A percentile compares a stretch with the other conserved stretches of the same genome.
phyloP scores from a whole-genome alignment of 2,113 vertebrate genomes.

The Oncorhynchus tshawytscha region DNA sequence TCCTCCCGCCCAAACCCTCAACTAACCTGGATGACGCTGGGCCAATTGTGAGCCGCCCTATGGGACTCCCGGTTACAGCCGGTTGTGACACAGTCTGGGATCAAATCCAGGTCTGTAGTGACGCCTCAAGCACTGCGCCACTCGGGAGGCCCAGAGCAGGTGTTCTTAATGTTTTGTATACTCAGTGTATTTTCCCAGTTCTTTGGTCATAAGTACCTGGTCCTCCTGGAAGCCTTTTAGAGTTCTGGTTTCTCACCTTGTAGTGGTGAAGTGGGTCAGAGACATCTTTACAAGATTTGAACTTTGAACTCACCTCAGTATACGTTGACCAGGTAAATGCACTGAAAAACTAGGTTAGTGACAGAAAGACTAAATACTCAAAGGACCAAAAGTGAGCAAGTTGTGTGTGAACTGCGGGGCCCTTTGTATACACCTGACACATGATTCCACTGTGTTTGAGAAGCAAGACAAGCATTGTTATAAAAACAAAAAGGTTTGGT shows the following conservation, averaged over 20 bases:
- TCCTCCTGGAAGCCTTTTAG: not conserved
- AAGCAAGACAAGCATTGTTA: constrained; percentile 22
- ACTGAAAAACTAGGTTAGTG: constrained; percentile 20
- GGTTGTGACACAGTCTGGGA: too few relatives aligned
- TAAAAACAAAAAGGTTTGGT: constrained; percentile 39
- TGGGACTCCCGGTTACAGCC: too few relatives aligned
- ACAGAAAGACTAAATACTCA: constrained; percentile 11
- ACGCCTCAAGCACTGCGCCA: too few relatives aligned
- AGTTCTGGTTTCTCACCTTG: not conserved
- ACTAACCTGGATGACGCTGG: too few relatives aligned
- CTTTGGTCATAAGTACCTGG: not conserved
- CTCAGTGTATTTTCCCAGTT: not conserved
- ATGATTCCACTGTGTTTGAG: constrained; percentile 55
- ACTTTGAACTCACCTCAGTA: not conserved
- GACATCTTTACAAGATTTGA: constrained; percentile 2
- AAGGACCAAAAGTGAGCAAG: constrained; percentile 17
- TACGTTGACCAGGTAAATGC: constrained; percentile 7
- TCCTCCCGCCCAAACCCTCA: too few relatives aligned
- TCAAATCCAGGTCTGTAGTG: too few relatives aligned
- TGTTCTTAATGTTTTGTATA: too few relatives aligned
- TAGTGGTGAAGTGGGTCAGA: not conserved
- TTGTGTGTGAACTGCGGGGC: constrained; percentile 37
- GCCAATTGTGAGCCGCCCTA: too few relatives aligned
- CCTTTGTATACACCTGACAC: constrained; percentile 60
- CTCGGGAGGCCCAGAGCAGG: too few relatives aligned